Base-by-base conservation (phyloP, 2,888 invertebrate species). In the Blastobasis lacticolella region DNA sequence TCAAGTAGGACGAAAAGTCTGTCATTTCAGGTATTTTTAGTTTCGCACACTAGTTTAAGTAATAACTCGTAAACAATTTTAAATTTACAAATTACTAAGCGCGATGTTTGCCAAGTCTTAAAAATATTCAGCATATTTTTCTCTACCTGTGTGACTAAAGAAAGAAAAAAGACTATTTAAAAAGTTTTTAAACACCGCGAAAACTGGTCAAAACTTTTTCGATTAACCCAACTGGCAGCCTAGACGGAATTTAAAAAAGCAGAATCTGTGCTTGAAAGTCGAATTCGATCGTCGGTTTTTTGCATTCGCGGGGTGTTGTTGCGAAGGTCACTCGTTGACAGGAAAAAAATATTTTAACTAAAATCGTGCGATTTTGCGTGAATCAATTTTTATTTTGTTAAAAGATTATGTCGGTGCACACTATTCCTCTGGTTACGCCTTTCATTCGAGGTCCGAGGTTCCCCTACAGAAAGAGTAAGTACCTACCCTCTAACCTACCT, bases 401-500 rank as follows among this genome's bases (percentile, higher is more conserved):
- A 57, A 67, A 71, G 77, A 83, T 77, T 75, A 88, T 88, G 85
- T 86, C 86, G 71, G 84, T 87, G 73, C 86, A 87, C 69, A 87
- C 86, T 48, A 85, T 86, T 57, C 87, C 87, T 56, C 68, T 87
- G 69, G 78, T 87, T 58, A 85, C 85, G 56, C 86, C 87, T 57
- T 88, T 85, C 61, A 86, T 88, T 65, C 75, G 86, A 75, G 88
- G 88, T 59, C 87, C 88, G 66, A 84, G 87, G 66, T 88, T 86
- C 69, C 88, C 86, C 55, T 86, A 85, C 58, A 80, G 88, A 78
- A 87, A 88, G 61, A 85, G 88, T 88, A 69, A 88, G 88, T 87
- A 67, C 42, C 23, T 23, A 23, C 23, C 3, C 23, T 3, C 23
- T 23, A 23, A 23, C 23, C 23, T 23, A 23, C 23, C 23, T 23